Percentiles rank a stretch among this genome's conserved stretches.
phyloP scores from a whole-genome alignment of 2,113 vertebrate genomes.

The Callorhinus ursinus region DNA sequence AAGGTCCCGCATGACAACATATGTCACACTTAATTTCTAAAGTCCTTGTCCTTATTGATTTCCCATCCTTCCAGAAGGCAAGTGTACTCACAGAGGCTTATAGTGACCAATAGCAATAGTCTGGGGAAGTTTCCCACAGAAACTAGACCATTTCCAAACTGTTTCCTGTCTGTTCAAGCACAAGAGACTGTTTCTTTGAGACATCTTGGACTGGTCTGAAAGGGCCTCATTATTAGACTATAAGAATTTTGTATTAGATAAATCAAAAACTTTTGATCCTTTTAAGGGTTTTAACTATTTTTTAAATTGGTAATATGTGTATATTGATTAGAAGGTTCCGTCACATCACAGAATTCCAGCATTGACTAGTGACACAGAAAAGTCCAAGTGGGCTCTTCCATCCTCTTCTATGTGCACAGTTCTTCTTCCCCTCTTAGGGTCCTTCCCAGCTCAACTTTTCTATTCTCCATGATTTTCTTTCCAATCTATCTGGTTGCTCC shows the following conservation, averaged over 20 bases:
- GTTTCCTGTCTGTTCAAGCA: background rate
- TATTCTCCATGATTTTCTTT: background rate
- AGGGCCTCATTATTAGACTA: background rate
- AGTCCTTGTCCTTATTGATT: conserved; percentile 32
- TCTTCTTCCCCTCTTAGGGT: background rate
- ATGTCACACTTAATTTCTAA: background rate
- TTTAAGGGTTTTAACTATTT: background rate
- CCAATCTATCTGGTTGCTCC: background rate
- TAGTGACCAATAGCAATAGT: background rate
- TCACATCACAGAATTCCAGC: background rate
- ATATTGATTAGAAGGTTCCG: background rate
- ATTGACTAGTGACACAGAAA: background rate
- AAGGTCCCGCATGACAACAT: background rate
- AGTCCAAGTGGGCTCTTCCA: too few relatives aligned
- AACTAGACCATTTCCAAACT: background rate
- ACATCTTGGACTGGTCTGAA: background rate
- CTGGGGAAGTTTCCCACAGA: background rate
- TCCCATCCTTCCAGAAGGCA: conserved; percentile 30
- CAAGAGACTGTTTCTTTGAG: background rate
- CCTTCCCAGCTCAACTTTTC: background rate
- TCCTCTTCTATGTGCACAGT: fast-evolving
- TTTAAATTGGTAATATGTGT: background rate
- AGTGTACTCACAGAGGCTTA: background rate
- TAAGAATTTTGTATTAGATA: background rate
- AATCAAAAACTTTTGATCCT: background rate